Evolutionary conservation across 1,140 invertebrate genomes (phyloP).

Genomic region (Spodoptera frugiperda): DNA sequence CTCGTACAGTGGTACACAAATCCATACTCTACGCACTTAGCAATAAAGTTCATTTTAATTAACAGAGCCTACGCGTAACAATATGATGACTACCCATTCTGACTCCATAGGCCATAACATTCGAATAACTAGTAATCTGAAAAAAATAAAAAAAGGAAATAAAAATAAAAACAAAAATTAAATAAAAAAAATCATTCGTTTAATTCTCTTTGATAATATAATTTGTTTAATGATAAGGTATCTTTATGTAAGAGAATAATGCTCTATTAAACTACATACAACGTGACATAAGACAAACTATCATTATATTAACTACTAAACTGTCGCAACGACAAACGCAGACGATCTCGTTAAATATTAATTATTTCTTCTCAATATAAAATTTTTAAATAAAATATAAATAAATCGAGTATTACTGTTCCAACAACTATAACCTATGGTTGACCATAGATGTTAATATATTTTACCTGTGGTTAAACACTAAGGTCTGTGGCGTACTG

Average conservation of each 20-base stretch:
- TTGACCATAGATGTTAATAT: constrained; percentile 79
- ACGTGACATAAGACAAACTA: constrained; percentile 77
- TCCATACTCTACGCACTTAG: constrained; percentile 38
- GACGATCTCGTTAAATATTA: constrained; percentile 65
- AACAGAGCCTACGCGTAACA: constrained; percentile 18
- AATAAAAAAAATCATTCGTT: constrained; percentile 81
- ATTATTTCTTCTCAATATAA: constrained; percentile 48
- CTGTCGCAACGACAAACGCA: constrained; percentile 77
- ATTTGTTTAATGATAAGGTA: constrained; percentile 66
- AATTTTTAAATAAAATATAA: constrained; percentile 82
- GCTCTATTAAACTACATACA: constrained; percentile 82
- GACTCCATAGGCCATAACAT: constrained; percentile 43
- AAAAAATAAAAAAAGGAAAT: constrained; percentile 57
- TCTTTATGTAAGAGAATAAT: constrained; percentile 78
- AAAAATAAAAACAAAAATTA: constrained; percentile 71
- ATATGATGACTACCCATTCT: constrained; percentile 32
- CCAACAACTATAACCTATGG: constrained; percentile 80
- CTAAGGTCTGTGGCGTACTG: constrained; percentile 55
- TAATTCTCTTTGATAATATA: constrained; percentile 84
- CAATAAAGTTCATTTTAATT: constrained; percentile 40
- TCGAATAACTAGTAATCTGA: constrained; percentile 35
- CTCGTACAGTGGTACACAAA: constrained; percentile 47
- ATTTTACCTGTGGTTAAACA: constrained; percentile 75
- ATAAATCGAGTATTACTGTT: constrained; percentile 85
- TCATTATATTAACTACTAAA: constrained; percentile 65